A percentile compares a stretch with the other conserved stretches of the same genome.
These are phyloP conservation scores for Steatornis caripensis DNA, from an alignment of 2,113 vertebrate species.

Conservation along the genomic window DNA sequence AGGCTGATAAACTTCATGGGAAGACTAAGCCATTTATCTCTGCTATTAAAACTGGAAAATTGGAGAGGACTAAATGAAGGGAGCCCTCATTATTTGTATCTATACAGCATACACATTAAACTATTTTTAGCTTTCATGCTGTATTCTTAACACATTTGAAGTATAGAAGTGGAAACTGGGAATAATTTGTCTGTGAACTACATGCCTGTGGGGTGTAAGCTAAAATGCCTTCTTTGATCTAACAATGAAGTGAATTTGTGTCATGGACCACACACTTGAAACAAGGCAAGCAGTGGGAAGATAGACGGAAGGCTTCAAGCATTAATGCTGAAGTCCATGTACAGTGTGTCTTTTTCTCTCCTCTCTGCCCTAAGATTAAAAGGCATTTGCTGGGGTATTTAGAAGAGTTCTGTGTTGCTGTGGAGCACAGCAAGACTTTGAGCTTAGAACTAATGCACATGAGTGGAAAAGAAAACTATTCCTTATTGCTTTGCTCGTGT, in stretches of 20 bases:
- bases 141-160: conserved; percentile 27
- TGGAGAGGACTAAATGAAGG: conserved; percentile 2
- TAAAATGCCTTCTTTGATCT: conserved; percentile 51
- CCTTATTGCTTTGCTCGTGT: background rate
- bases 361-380: background rate
- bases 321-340: background rate
- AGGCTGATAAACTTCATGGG: conserved; percentile 22
- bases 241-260: conserved; percentile 34
- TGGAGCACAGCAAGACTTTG: background rate
- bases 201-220: conserved; percentile 31
- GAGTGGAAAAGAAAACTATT: background rate
- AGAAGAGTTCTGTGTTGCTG: background rate
- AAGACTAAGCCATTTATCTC: conserved; percentile 19
- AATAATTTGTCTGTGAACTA: conserved; percentile 53
- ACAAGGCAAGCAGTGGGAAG: background rate
- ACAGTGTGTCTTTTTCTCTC: background rate
- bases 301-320: background rate
- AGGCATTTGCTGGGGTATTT: background rate
- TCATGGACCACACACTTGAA: conserved; percentile 50
- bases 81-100: background rate
- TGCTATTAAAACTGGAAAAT: background rate
- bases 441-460: background rate
- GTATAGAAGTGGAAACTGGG: conserved; percentile 28
- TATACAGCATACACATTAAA: background rate
- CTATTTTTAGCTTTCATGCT: conserved; percentile 32